These are phyloP conservation scores for Palythoa grandiflora DNA, from an alignment of 92 coral and sea anemone species.

Conservation along the genomic window DNA sequence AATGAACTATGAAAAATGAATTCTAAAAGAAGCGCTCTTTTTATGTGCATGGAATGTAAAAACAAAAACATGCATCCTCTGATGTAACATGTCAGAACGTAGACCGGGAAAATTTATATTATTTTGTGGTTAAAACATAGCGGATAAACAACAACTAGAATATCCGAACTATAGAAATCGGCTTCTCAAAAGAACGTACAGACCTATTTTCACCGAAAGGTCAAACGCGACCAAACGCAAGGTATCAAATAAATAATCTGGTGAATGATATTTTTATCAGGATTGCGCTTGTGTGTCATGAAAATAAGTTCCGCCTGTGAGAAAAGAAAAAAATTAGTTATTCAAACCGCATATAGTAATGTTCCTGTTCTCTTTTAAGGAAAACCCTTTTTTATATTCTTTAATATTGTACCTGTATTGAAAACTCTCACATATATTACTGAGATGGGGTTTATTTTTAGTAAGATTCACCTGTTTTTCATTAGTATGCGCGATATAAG, in stretches of 20 bases:
- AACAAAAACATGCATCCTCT: background rate
- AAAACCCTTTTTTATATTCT: background rate
- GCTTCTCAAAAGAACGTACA: slow-evolving; percentile 25
- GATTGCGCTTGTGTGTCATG: slow-evolving; percentile 16
- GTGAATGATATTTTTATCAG: slow-evolving; percentile 29
- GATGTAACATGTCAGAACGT: slow-evolving; percentile 5
- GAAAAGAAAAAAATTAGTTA: background rate
- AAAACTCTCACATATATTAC: slow-evolving; percentile 19
- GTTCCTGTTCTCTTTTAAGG: slow-evolving; percentile 12
- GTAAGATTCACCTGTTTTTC: slow-evolving; percentile 37
- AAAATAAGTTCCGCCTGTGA: slow-evolving; percentile 6
- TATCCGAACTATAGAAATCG: slow-evolving; percentile 44
- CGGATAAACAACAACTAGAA: slow-evolving; percentile 26
- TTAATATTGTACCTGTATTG: background rate
- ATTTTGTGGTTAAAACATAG: background rate
- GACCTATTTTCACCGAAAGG: slow-evolving; percentile 26
- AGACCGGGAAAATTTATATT: slow-evolving; percentile 35
- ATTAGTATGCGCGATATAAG: slow-evolving; percentile 43
- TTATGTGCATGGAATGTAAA: background rate
- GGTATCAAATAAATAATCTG: slow-evolving; percentile 22
- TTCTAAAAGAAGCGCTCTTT: background rate
- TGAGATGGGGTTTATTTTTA: slow-evolving; percentile 33
- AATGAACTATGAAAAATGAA: background rate
- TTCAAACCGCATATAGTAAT: background rate
- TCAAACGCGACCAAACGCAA: slow-evolving; percentile 17